Conservation (phyloP, 2,888 invertebrate genomes). For the Cephus sareptanus region DNA sequence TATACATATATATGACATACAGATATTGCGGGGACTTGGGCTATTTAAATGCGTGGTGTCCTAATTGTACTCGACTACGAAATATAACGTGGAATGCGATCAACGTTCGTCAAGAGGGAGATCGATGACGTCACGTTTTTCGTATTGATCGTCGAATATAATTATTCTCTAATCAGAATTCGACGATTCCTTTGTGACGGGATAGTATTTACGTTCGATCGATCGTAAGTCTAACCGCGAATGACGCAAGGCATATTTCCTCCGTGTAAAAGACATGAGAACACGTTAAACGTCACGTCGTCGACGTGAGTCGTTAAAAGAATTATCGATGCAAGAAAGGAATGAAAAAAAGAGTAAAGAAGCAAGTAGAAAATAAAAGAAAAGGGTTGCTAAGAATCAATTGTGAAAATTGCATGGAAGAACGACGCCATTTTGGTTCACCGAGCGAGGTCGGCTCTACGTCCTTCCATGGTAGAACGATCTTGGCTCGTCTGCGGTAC, state of each 20-base stretch:
- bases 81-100: not conserved
- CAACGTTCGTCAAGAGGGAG: not conserved
- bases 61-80: not conserved
- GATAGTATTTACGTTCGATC: not conserved
- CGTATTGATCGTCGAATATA: not conserved
- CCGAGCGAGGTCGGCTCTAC: not conserved
- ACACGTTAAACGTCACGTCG: not conserved
- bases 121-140: not conserved
- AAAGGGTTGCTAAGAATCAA: not conserved
- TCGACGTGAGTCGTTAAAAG: not conserved
- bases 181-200: not conserved
- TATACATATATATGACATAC: slow-evolving; percentile 28
- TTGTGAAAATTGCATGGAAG: not conserved
- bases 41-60: not conserved
- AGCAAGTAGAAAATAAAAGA: not conserved
- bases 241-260: not conserved
- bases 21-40: not conserved
- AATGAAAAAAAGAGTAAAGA: not conserved
- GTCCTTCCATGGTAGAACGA: not conserved
- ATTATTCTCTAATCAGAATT: not conserved
- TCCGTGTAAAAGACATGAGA: not conserved
- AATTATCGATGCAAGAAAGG: not conserved
- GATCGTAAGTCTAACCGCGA: not conserved
- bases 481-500: not conserved
- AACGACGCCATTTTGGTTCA: not conserved